Base-by-base conservation (phyloP, 2,888 invertebrate species). In the Mesorhabditis spiculigera region DNA sequence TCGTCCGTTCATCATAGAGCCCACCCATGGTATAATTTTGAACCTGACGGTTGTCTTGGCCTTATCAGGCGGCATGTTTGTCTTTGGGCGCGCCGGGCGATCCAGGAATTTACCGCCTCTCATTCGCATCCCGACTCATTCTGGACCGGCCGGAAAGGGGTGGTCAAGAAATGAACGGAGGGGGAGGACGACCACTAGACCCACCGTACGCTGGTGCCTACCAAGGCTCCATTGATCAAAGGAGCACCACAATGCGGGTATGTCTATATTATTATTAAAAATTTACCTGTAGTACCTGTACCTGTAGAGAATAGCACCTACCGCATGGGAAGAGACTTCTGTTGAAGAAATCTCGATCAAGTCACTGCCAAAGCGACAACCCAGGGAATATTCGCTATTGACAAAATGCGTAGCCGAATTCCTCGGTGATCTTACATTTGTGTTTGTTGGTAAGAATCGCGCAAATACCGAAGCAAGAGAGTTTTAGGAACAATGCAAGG, bases 401-500 rank as follows among this genome's bases (percentile, higher is more conserved):
- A 80, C 77, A 41, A 80, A 80, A 71, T 80, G 79, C 66, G 63
- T 78, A 28, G 80, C 76, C 45, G 82, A 82, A 66, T 79, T 82
- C 62, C 5, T 82, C 5, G 82, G 81, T 41, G 77, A 76, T 63
- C 70, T 79, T 66, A 78, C 79, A 41, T 82, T 82, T 66, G 78
- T 82, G 16, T 82, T 79, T 70, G 74, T 79, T 62, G 82, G 82
- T 81, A 58, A 58, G 72, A 68, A 50, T 10, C 8, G 58, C 58
- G n/a, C 8, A n/a, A 50, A 50, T 13, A 50, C n/a, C 58, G 58
- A 13, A 13, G 58, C 8, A 50, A 50, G n/a, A 50, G 58, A 50
- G 58, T 66, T 69, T 43, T 64, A 75, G 79, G 80, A 5, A 74
- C 78, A 5, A 80, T 78, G 78, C 80, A 80, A 67, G 78, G 75